Percentiles rank a stretch among this genome's conserved stretches.
These are phyloP conservation scores for Caenorhabditis becei DNA, from an alignment of 2,888 invertebrate species.

Conservation along the genomic window DNA sequence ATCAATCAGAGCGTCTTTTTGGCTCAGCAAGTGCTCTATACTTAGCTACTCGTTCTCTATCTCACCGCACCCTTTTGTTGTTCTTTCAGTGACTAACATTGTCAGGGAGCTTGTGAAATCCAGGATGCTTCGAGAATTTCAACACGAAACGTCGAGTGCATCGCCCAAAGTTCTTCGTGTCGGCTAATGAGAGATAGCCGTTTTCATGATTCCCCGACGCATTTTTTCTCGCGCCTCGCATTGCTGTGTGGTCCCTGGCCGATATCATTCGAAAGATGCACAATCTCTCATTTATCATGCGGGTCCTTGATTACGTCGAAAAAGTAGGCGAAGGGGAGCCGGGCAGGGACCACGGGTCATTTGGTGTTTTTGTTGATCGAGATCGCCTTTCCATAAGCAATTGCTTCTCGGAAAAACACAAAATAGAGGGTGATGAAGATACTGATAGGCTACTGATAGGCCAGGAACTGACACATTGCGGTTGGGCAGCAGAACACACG, in stretches of 20 bases:
- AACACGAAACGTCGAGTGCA: background rate
- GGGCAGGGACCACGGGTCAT: slow-evolving; percentile 11
- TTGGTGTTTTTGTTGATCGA: slow-evolving; percentile 38
- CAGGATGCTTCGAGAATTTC: background rate
- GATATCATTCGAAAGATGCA: slow-evolving; percentile 32
- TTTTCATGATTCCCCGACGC: background rate
- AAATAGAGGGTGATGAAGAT: background rate
- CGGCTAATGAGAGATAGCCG: background rate
- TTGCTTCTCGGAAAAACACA: no score
- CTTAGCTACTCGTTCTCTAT: slow-evolving; percentile 6
- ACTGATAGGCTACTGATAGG: background rate
- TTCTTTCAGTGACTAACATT: slow-evolving; percentile 26
- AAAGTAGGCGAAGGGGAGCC: slow-evolving; percentile 4
- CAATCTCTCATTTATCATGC: slow-evolving; percentile 40
- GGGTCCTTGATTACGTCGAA: slow-evolving; percentile 28
- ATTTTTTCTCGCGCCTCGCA: background rate
- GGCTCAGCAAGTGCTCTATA: slow-evolving; percentile 34
- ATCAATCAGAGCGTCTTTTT: slow-evolving; percentile 38
- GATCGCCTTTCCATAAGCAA: background rate
- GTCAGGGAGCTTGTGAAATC: slow-evolving; percentile 22
- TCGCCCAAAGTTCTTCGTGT: background rate
- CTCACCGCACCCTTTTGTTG: background rate
- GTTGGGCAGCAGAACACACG: background rate
- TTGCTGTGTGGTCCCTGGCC: no score
- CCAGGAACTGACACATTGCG: background rate